These are phyloP conservation scores for Dunckerocampus dactyliophorus DNA, from an alignment of 2,113 vertebrate genomes.

Conservation along the genomic window DNA sequence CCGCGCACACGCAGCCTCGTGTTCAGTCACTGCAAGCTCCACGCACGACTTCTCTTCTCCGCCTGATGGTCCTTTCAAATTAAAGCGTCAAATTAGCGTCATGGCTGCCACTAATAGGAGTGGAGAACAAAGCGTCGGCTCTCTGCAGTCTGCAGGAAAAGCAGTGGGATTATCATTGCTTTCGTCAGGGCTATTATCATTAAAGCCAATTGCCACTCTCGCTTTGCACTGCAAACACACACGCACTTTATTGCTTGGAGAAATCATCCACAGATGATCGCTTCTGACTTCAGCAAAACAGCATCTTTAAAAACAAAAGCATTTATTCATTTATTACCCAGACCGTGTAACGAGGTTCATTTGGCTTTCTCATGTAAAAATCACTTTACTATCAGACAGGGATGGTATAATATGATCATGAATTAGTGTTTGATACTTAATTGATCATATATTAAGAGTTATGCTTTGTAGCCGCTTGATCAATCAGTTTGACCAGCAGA, in stretches of 20 bases:
- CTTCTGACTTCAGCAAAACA: background rate
- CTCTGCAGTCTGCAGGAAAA: constrained; percentile 61
- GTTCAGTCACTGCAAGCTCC: no score
- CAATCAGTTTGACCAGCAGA: no score
- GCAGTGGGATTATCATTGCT: constrained; percentile 58
- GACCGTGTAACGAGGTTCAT: background rate
- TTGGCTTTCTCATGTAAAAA: background rate
- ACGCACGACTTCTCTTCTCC: constrained; percentile 29
- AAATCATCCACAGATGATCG: background rate
- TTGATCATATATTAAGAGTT: no score
- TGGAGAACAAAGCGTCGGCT: constrained; percentile 65
- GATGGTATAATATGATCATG: no score
- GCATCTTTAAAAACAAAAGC: background rate
- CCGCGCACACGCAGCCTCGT: background rate
- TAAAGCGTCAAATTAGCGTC: constrained; percentile 60
- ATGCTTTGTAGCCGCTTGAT: no score
- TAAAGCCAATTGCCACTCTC: constrained; percentile 47
- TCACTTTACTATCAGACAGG: no score
- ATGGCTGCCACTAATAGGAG: constrained; percentile 61
- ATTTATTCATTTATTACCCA: background rate
- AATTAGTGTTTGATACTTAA: no score
- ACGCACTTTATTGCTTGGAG: constrained; percentile 24
- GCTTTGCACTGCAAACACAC: constrained; percentile 29
- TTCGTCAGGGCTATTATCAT: constrained; percentile 61
- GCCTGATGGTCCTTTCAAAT: constrained; percentile 67